Conservation (phyloP, 2,113 vertebrate species). For the Hemichromis elongatus region DNA sequence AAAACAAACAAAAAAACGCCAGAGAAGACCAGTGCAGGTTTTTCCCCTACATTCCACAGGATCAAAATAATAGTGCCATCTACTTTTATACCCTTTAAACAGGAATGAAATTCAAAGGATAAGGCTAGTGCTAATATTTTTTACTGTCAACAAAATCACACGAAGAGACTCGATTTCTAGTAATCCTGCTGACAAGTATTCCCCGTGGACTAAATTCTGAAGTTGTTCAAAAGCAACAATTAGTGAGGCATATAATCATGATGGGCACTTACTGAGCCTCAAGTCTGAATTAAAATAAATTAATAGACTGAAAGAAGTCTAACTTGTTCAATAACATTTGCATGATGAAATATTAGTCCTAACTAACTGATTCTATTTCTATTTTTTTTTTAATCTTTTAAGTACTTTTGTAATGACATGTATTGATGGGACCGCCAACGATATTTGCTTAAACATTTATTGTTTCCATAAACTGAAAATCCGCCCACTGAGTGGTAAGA, state of each 20-base stretch:
- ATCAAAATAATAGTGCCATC: neutral
- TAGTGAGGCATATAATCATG: neutral
- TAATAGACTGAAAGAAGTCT: neutral
- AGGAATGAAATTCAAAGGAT: neutral
- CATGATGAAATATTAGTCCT: neutral
- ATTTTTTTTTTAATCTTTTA: rapidly evolving
- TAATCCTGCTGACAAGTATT: neutral
- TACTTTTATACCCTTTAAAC: neutral
- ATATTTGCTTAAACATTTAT: neutral
- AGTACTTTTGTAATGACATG: neutral
- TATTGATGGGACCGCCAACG: neutral
- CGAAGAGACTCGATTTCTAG: neutral
- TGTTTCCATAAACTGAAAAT: neutral
- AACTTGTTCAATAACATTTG: neutral
- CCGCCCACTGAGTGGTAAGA: neutral
- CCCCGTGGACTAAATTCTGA: neutral
- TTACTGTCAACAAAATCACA: neutral
- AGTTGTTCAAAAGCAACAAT: neutral
- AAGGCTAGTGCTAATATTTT: neutral
- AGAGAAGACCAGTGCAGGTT: neutral
- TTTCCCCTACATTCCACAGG: neutral
- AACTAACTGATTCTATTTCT: neutral
- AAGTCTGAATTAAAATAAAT: neutral
- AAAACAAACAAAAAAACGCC: neutral
- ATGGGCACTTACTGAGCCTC: neutral